These are phyloP conservation scores for Psilanteris sp. DNA, from an alignment of 1,140 invertebrate species.

Conservation along the genomic window DNA sequence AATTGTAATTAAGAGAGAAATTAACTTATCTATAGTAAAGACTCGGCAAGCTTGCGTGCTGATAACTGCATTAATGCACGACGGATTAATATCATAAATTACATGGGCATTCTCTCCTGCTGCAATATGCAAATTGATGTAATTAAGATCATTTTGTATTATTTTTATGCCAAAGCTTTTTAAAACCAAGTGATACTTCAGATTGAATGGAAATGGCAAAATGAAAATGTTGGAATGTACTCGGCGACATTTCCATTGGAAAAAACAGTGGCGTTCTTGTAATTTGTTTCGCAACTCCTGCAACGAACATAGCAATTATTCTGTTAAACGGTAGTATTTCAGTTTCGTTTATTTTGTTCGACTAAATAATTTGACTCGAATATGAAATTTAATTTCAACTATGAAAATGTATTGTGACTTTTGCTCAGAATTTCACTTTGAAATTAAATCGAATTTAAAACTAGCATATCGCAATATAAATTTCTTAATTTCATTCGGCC, in stretches of 20 bases:
- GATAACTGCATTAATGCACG: constrained; percentile 34
- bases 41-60: constrained; percentile 47
- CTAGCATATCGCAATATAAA: neutral
- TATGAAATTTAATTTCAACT: constrained; percentile 22
- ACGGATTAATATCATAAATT: constrained; percentile 51
- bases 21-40: constrained; percentile 50
- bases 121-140: constrained; percentile 49
- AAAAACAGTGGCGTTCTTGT: constrained; percentile 8
- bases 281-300: constrained; percentile 11
- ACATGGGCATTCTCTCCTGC: constrained; percentile 6
- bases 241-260: constrained; percentile 2
- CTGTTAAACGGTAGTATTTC: constrained; percentile 9
- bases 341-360: constrained; percentile 1
- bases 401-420: neutral
- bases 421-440: neutral
- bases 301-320: constrained; percentile 15
- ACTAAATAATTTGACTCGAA: constrained; percentile 10
- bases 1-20: constrained; percentile 44
- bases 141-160: constrained; percentile 24
- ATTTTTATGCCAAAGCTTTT: constrained; percentile 8
- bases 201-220: constrained; percentile 11
- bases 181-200: constrained; percentile 8
- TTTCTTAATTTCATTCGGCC: no score
- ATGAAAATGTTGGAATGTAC: neutral
- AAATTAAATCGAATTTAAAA: neutral